These are phyloP conservation scores for Mystacides longicornis DNA, from an alignment of 2,888 invertebrate genomes.

Conservation along the genomic window DNA sequence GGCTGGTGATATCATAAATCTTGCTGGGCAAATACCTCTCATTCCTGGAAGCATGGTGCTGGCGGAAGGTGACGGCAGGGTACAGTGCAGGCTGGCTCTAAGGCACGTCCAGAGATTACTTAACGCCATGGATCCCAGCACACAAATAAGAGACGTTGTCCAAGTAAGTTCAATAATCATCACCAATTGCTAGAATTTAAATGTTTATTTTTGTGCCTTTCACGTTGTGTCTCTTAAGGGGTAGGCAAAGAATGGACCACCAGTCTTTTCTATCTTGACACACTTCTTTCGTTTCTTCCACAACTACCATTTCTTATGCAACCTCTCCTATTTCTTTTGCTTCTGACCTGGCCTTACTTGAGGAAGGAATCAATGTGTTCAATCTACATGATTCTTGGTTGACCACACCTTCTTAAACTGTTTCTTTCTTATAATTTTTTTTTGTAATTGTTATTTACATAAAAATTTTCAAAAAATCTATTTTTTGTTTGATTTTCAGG, in stretches of 20 bases:
- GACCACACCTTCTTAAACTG: too few relatives aligned
- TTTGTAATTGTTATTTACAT: neutral
- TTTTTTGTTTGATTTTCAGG: conserved; percentile 38
- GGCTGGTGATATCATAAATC: conserved; percentile 76
- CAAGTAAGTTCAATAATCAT: conserved; percentile 42
- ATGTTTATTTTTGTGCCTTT: too few relatives aligned
- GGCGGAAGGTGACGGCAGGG: conserved; percentile 37
- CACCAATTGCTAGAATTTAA: neutral
- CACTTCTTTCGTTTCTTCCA: too few relatives aligned
- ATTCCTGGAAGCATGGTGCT: conserved; percentile 74
- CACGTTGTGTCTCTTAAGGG: too few relatives aligned
- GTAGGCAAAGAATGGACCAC: too few relatives aligned
- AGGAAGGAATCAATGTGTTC: too few relatives aligned
- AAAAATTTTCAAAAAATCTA: neutral
- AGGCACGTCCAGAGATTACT: conserved; percentile 78
- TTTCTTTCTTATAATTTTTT: too few relatives aligned
- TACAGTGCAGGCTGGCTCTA: conserved; percentile 74
- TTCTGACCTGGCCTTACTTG: too few relatives aligned
- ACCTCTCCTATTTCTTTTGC: too few relatives aligned
- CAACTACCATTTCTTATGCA: too few relatives aligned
- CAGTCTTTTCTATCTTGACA: too few relatives aligned
- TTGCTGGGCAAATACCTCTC: conserved; percentile 89
- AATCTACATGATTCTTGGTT: too few relatives aligned
- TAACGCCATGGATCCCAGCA: conserved; percentile 69
- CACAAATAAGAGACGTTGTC: conserved; percentile 74